Conservation (phyloP, 2,888 invertebrate species). For the Masnerella sp. region DNA sequence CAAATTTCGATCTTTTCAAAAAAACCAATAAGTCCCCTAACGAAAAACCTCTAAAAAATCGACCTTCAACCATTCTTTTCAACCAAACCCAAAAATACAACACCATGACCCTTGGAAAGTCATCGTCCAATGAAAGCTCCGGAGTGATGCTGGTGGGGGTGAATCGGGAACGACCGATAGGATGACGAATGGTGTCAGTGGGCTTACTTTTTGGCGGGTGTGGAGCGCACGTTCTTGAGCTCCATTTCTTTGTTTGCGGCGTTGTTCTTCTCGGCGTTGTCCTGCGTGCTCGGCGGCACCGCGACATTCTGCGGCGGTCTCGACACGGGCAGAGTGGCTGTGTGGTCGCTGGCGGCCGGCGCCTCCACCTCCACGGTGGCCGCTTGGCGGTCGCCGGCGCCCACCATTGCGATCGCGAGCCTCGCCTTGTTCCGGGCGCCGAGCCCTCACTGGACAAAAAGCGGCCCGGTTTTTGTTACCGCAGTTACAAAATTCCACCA, state of each 20-base stretch:
- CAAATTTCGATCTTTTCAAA: too few species aligned
- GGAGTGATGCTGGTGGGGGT: not conserved
- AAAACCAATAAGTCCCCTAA: too few species aligned
- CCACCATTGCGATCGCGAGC: constrained; percentile 79
- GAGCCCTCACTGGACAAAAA: constrained; percentile 31
- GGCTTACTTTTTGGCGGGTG: constrained; percentile 89
- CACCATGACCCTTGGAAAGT: too few species aligned
- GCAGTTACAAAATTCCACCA: too few species aligned
- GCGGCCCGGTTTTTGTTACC: not conserved
- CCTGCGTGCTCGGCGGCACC: constrained; percentile 83
- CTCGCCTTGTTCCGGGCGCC: constrained; percentile 31
- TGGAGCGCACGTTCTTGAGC: constrained; percentile 89
- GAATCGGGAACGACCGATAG: not conserved
- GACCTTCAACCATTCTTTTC: too few species aligned
- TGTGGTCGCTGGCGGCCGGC: constrained; percentile 85
- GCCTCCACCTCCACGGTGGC: constrained; percentile 92
- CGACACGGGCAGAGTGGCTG: constrained; percentile 92
- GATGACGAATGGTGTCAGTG: constrained; percentile 15
- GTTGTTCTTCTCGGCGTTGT: constrained; percentile 88
- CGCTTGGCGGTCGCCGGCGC: constrained; percentile 90
- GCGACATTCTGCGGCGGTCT: constrained; percentile 80
- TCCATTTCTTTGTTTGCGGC: constrained; percentile 92
- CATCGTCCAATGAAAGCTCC: too few species aligned
- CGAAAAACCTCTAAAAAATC: too few species aligned
- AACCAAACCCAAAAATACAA: too few species aligned